Evolutionary conservation across 2,797 vertebrate species (phyloP).

Genomic region (Corythornis leucogaster): DNA sequence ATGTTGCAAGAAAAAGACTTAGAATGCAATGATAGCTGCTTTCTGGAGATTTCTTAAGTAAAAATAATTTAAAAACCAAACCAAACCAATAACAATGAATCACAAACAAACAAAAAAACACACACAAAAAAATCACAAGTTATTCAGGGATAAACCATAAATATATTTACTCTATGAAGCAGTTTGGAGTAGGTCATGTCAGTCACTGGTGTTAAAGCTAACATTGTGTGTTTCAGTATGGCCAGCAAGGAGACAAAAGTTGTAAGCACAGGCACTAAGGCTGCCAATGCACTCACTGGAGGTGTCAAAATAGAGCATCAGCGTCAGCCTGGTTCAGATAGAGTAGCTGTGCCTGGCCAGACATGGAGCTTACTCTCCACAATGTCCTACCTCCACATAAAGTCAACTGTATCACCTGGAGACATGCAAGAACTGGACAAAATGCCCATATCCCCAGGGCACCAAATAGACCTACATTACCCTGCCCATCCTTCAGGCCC

Average conservation of each 20-base stretch:
- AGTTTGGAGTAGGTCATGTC: neutral
- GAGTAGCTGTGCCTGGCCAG: neutral
- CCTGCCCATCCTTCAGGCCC: neutral
- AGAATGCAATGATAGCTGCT: neutral
- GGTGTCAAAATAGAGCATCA: rapidly evolving
- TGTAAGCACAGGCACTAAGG: neutral
- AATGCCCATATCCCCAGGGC: neutral
- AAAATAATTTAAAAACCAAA: neutral
- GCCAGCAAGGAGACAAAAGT: neutral
- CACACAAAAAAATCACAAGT: neutral
- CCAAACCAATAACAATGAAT: too few relatives aligned
- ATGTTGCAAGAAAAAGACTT: neutral
- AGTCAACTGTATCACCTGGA: neutral
- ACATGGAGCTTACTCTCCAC: neutral
- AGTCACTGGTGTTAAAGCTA: neutral
- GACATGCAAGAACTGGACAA: rapidly evolving
- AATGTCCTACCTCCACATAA: neutral
- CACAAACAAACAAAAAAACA: too few relatives aligned
- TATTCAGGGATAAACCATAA: neutral
- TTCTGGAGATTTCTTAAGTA: neutral
- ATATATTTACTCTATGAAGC: neutral
- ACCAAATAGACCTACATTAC: neutral
- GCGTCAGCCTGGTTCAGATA: neutral
- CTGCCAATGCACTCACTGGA: neutral
- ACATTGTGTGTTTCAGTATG: neutral